Evolutionary conservation across 2,888 invertebrate species (phyloP), one percentile per base, ranked within the genome.

Genomic region (Synanthedon formicaeformis): DNA sequence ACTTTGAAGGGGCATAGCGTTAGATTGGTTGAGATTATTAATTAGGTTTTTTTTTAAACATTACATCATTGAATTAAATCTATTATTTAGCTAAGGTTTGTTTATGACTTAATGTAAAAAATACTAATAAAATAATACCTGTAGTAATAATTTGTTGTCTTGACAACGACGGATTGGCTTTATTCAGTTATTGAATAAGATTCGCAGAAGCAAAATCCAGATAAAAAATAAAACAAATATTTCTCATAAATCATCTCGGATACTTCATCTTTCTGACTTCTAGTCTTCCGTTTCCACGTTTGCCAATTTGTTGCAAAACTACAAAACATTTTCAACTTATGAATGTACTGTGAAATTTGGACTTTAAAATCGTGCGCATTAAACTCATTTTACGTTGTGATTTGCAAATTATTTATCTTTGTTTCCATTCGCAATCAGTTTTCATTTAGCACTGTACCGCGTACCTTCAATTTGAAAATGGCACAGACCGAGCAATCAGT

Each of bases 381-480:
- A 12, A 45, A 45, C 5, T 2, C 13, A 45, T 6, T 45, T 45
- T 45, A 13, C 45, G 2, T 13, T 14, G 45, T 8, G 10, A 10
- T 8, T 6, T 34, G 13, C 45, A 45, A 45, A 45, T 14, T 14
- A 45, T 13, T 45, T 45, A 45, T 45, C n/a, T 45, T 45, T 45
- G 45, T 45, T 45, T 45, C 14, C 45, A 45, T 14, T 45, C 45
- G 49, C 49, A 49, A 49, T 49, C 16, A 49, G 23, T 49, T 49
- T 49, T 49, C 49, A 49, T 49, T 49, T 18, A 45, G 45, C 45
- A 62, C 59, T 58, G 60, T 70, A 67, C 68, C 10, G 34, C 34
- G 34, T 69, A 71, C 67, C 66, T 66, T 61, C 64, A 75, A 71
- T 75, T 68, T 67, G 64, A 67, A 74, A 74, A 73, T 65, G 66